Percentiles rank a stretch among this genome's conserved stretches.
Conservation (phyloP, 2,113 vertebrate species). For the Ibidorhyncha struthersii region DNA sequence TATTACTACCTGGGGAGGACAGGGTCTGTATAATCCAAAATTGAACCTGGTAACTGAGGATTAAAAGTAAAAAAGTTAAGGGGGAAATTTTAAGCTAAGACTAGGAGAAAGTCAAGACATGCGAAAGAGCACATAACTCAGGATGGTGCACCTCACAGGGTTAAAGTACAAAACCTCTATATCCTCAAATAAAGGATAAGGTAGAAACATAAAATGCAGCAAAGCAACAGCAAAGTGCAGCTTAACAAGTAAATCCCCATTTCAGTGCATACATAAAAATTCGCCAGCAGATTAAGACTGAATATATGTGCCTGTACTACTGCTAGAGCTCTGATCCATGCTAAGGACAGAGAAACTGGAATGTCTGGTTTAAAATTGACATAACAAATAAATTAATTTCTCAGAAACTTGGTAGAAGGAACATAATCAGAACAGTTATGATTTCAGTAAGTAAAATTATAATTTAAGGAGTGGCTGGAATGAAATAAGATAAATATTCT, state of each 20-base stretch:
- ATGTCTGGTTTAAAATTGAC: neutral
- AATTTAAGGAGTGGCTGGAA: neutral
- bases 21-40: neutral
- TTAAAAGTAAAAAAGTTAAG: neutral
- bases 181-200: neutral
- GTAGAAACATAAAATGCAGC: neutral
- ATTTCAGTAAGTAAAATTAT: neutral
- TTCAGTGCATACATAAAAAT: neutral
- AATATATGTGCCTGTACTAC: neutral
- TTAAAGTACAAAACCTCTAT: neutral
- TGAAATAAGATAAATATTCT: neutral
- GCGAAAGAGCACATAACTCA: accelerated
- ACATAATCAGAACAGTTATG: neutral
- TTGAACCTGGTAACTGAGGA: neutral
- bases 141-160: neutral
- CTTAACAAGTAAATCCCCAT: neutral
- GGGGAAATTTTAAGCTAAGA: neutral
- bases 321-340: neutral
- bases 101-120: neutral
- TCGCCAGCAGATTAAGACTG: neutral
- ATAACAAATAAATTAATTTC: neutral
- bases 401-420: neutral
- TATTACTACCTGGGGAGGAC: neutral
- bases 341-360: neutral
- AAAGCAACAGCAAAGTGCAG: neutral